phyloP scores from a whole-genome alignment of 2,888 invertebrate genomes.

The Phymatocera aterrima region DNA sequence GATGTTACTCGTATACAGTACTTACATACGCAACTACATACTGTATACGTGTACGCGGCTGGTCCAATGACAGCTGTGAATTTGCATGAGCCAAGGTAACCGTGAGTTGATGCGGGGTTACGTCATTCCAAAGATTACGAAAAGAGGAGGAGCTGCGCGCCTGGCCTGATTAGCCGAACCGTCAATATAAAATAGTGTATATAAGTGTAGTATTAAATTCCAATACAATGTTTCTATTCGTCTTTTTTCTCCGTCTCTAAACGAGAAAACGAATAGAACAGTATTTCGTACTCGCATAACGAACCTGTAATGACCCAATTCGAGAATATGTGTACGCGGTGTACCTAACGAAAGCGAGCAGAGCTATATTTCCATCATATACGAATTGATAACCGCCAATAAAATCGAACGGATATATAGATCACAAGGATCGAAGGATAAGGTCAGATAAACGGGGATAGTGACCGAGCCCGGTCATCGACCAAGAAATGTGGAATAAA shows the following conservation, averaged over 20 bases:
- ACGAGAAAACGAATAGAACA: neutral
- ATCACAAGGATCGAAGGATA: neutral
- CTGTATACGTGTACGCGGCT: neutral
- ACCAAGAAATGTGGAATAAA: too few species aligned
- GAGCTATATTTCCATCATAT: too few species aligned
- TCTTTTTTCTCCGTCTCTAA: neutral
- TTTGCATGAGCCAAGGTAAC: conserved; percentile 65
- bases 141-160: conserved; percentile 52
- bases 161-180: conserved; percentile 8
- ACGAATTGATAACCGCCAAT: neutral
- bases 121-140: conserved; percentile 48
- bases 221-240: neutral
- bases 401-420: neutral
- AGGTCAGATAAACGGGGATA: neutral
- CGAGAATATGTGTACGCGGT: too few species aligned
- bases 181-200: neutral
- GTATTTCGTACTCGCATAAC: too few species aligned
- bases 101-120: conserved; percentile 55
- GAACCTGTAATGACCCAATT: too few species aligned
- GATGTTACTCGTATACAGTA: neutral
- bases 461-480: neutral
- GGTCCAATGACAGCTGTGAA: conserved; percentile 55
- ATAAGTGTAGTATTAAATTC: neutral
- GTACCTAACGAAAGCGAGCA: too few species aligned
- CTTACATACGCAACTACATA: neutral